phyloP scores from a whole-genome alignment of 2,113 vertebrate species.

The Hippocampus mohnikei region DNA sequence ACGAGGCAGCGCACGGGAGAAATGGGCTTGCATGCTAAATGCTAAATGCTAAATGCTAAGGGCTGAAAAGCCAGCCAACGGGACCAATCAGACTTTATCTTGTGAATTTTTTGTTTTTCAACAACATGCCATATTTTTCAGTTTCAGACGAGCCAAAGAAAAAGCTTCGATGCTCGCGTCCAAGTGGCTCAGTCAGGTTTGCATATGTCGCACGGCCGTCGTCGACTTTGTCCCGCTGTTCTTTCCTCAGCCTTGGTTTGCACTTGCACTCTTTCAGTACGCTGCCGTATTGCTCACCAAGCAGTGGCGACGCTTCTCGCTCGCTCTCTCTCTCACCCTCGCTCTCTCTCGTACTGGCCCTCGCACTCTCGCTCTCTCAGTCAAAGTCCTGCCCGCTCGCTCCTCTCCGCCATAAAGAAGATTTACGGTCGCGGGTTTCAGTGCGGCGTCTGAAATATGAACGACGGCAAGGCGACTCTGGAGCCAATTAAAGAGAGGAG shows the following conservation, averaged over 20 bases:
- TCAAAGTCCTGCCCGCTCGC: neutral
- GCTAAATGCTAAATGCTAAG: neutral
- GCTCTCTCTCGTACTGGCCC: neutral
- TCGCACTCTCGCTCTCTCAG: neutral
- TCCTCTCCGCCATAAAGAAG: neutral
- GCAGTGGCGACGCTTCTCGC: neutral
- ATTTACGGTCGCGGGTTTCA: neutral
- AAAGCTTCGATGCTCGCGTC: neutral
- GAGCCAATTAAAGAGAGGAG: constrained; percentile 8
- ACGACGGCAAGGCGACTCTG: constrained; percentile 2
- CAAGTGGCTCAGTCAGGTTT: neutral
- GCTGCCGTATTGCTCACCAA: neutral
- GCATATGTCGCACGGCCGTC: neutral
- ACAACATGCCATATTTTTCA: too few species aligned
- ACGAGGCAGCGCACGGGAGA: neutral
- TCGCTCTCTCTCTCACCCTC: neutral
- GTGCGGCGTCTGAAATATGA: constrained; percentile 1
- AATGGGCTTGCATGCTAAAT: neutral
- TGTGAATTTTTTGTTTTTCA: too few species aligned
- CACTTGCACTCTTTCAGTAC: neutral
- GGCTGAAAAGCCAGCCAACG: neutral
- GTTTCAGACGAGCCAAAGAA: too few species aligned
- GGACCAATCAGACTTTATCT: too few species aligned
- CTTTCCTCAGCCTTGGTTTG: neutral
- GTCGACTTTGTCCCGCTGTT: neutral